Evolutionary conservation across 2,797 vertebrate species (phyloP), one percentile per base, ranked within the genome.

Genomic region (Aselliscus stoliczkanus): DNA sequence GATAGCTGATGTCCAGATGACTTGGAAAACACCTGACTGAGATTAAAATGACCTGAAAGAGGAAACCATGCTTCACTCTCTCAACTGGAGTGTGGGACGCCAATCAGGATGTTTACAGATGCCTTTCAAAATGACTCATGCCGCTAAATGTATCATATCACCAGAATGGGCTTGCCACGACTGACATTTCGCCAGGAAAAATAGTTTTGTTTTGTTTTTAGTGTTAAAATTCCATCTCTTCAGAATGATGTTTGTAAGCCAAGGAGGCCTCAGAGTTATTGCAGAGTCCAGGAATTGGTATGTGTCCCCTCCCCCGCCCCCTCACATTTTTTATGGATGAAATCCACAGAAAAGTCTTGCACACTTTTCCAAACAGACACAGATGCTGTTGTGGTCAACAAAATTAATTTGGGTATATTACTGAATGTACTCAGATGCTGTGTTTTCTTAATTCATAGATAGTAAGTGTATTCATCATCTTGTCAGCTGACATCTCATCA

Each of bases 311-410:
- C 42, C 42, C 42, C 42, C 7, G 4, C 42, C 42, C 42, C 5
- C 42, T 9, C 3, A 42, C 42, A 39, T 84, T 67, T 73, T 93
- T 94, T 79, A 93, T n/a, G 70, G 62, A 47, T 21, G 27, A 92
- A 95, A 56, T n/a, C 39, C 52, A 44, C 21, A 8, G 56, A 82
- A 64, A 76, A 54, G 11, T 5, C 15, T 50, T 56, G n/a, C 2
- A n/a, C 37, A 21, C 37, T 31, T 81, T 84, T 9, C 4, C 50
- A 62, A 93, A 29, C 10, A 70, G 62, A 79, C 77, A 80, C 39
- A 90, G 77, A 97, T 79, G 69, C n/a, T 86, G 70, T 54, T 60
- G 64, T 34, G 67, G 93, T 52, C n/a, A 87, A n/a, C 9, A 47
- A 52, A 86, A 87, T 58, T 86, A 60, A 88, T 83, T 86, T 88